A percentile compares a stretch with the other conserved stretches of the same genome.
phyloP scores from a whole-genome alignment of 2,888 invertebrate species.

The Anodontia alba region DNA sequence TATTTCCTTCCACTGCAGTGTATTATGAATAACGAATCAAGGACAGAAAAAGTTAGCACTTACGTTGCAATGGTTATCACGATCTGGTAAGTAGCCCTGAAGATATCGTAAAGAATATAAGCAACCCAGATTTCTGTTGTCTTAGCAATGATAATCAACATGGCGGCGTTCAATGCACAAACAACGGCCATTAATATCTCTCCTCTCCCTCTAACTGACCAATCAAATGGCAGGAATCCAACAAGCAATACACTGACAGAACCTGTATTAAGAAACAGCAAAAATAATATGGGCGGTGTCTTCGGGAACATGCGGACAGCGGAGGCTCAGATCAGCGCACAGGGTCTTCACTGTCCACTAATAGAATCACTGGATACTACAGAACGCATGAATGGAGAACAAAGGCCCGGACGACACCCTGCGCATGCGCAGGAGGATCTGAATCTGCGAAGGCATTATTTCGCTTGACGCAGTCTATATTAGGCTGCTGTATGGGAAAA shows the following conservation, averaged over 20 bases:
- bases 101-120: slow-evolving; percentile 91
- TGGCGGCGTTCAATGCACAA: slow-evolving; percentile 85
- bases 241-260: slow-evolving; percentile 84
- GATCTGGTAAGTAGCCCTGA: slow-evolving; percentile 92
- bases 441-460: no score
- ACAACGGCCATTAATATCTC: slow-evolving; percentile 85
- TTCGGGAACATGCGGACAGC: slow-evolving; percentile 85
- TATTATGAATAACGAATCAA: no score
- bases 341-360: no score
- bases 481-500: slow-evolving; percentile 86
- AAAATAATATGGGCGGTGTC: no score
- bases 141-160: slow-evolving; percentile 87
- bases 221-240: slow-evolving; percentile 86
- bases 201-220: slow-evolving; percentile 85
- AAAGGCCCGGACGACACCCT: no score
- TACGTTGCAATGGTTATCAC: slow-evolving; percentile 91
- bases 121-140: slow-evolving; percentile 89
- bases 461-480: slow-evolving; percentile 85
- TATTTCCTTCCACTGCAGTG: no score
- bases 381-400: no score
- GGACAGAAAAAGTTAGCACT: slow-evolving; percentile 41
- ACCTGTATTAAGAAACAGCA: not conserved
- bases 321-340: no score
- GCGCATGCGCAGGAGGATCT: no score
- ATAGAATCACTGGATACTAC: no score